Percentiles rank a stretch among this genome's conserved stretches.
Evolutionary conservation across 1,140 invertebrate genomes (phyloP).

Genomic region (Anastrepha ludens): DNA sequence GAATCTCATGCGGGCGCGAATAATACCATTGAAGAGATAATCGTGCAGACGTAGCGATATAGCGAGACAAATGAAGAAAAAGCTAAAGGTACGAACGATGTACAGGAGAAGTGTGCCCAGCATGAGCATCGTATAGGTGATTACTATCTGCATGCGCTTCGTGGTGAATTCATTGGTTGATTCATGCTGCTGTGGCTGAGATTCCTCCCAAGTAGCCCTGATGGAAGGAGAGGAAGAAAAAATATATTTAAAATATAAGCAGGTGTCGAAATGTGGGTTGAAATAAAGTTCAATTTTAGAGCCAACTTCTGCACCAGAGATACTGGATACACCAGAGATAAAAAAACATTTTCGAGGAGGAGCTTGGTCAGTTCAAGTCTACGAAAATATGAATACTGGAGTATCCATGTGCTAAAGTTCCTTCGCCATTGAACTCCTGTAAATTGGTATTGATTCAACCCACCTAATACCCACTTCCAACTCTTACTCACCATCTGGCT

Average conservation of each 20-base stretch:
- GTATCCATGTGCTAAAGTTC: too few species aligned
- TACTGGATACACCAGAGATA: too few species aligned
- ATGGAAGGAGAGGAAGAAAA: neutral
- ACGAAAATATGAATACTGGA: too few species aligned
- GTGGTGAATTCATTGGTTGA: constrained; percentile 60
- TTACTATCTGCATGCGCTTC: constrained; percentile 61
- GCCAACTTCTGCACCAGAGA: too few species aligned
- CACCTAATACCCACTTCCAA: neutral
- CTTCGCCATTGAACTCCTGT: too few species aligned
- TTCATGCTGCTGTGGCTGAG: constrained; percentile 63
- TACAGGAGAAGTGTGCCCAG: constrained; percentile 66
- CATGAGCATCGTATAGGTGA: constrained; percentile 66
- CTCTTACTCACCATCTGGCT: constrained; percentile 79
- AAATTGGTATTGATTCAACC: too few species aligned
- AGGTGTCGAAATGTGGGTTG: too few species aligned
- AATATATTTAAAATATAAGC: neutral
- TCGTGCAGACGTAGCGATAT: constrained; percentile 89
- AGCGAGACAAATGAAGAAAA: constrained; percentile 86
- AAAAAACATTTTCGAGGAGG: too few species aligned
- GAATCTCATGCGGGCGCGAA: constrained; percentile 89
- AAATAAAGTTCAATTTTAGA: too few species aligned
- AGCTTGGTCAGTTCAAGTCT: too few species aligned
- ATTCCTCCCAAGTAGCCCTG: constrained; percentile 72
- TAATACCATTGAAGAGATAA: constrained; percentile 87
- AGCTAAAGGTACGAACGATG: constrained; percentile 80